These are phyloP conservation scores for Drosophila melanocephala DNA, from an alignment of 2,888 invertebrate genomes.

Conservation along the genomic window DNA sequence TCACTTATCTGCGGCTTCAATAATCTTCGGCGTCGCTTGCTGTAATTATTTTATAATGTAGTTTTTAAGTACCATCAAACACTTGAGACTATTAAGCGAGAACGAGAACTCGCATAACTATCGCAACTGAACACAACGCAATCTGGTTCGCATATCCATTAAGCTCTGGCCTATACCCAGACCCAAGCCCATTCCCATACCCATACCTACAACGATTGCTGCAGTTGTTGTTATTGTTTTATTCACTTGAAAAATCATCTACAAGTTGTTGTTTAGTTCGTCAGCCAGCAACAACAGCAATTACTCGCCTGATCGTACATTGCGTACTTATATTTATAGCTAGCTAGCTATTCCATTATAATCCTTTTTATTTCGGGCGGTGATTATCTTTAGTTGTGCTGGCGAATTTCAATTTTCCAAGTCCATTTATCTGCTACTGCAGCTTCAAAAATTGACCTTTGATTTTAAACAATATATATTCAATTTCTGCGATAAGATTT, in stretches of 20 bases:
- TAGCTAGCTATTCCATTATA: constrained; percentile 25
- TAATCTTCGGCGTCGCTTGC: constrained; percentile 67
- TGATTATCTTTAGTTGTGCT: constrained; percentile 43
- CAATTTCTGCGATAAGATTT: background rate
- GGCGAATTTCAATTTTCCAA: constrained; percentile 66
- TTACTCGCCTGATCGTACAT: constrained; percentile 46
- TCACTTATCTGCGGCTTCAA: constrained; percentile 77
- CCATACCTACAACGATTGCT: background rate
- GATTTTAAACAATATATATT: too few relatives aligned
- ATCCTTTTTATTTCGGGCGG: constrained; percentile 36
- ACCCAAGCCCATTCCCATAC: background rate
- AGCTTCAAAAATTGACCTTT: background rate
- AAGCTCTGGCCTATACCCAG: constrained; percentile 25
- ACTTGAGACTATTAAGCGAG: constrained; percentile 77
- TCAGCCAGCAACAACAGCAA: constrained; percentile 45
- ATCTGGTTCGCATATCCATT: constrained; percentile 48
- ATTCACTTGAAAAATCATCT: constrained; percentile 53
- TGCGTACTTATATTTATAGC: background rate
- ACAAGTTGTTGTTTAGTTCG: constrained; percentile 56
- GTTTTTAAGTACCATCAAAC: constrained; percentile 80
- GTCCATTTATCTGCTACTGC: constrained; percentile 23
- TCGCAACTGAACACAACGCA: constrained; percentile 25
- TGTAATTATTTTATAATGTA: constrained; percentile 80
- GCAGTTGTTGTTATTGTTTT: constrained; percentile 29
- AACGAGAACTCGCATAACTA: constrained; percentile 38